Base-by-base conservation (phyloP, 1,140 invertebrate genomes). In the Calephelis virginiensis region DNA sequence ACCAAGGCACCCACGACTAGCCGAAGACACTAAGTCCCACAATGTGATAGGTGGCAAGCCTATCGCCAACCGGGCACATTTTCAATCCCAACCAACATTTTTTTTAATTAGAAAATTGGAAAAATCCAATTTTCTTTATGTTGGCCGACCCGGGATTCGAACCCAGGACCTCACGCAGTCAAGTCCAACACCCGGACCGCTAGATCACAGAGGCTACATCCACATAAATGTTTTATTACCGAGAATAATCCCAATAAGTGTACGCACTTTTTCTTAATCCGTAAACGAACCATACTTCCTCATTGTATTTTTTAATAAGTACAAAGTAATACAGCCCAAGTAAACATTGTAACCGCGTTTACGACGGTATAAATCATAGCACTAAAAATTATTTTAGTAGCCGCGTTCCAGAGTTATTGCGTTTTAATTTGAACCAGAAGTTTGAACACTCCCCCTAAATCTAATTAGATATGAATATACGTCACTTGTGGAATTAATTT, bases 391-490 rank as follows among this genome's bases (percentile, higher is more conserved):
- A 56, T 64, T 64, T 64, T 45, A 64, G 48, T 64, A 53, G 38
- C 50, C 48, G 13, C 53, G 10, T 56, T 56, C 53, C 53, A 28
- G 53, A 64, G 37, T 64, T 64, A 56, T 50, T 64, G 49, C 47
- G 10, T 40, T 53, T 64, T 64, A 64, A 64, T 56, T 64, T 64
- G 49, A 64, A 64, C 63, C 49, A 64, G 63, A 64, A 38, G 46
- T 63, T 46, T 40, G 61, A 46, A 46, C 61, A 62, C 14, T 56
- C 14, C 17, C 17, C 17, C 49, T 17, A 13, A 56, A 56, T 56
- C 53, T 56, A 56, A 56, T 56, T 37, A 56, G 53, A 12, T 28
- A 11, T 40, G 8, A 46, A 14, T 62, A n/a, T 62, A 11, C 14
- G 43, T 62, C 45, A 17, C 45, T 53, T 12, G 13, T 61, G 8